phyloP scores from a whole-genome alignment of 2,797 vertebrate species.

The Xerus rutilus region DNA sequence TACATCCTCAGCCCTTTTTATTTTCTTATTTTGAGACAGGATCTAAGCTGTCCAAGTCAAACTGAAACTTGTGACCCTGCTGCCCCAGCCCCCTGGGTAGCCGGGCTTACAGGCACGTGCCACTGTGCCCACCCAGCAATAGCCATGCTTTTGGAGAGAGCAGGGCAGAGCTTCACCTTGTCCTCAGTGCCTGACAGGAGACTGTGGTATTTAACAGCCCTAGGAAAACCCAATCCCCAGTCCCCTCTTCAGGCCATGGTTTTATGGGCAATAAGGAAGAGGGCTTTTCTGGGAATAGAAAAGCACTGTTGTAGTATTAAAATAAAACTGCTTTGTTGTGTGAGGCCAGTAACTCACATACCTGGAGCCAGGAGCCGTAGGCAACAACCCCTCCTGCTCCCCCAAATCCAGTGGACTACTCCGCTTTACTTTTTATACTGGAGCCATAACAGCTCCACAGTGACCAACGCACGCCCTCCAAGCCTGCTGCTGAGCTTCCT shows the following conservation, averaged over 20 bases:
- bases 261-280: not conserved
- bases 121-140: not conserved
- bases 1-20: no score
- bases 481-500: not conserved
- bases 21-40: no score
- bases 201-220: not conserved
- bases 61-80: no score
- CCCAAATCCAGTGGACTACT: not conserved
- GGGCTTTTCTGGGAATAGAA: not conserved
- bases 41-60: no score
- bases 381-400: no score
- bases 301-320: not conserved
- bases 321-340: conserved; percentile 12
- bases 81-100: no score
- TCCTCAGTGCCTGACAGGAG: not conserved
- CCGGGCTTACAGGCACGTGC: not conserved
- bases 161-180: not conserved
- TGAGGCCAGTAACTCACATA: not conserved
- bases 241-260: not conserved
- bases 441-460: not conserved
- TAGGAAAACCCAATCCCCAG: not conserved
- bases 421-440: not conserved
- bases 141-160: not conserved
- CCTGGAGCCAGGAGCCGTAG: not conserved
- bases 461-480: not conserved